Evolutionary conservation across 2,888 invertebrate species (phyloP), one percentile per base, ranked within the genome.

Genomic region (Julus scandinavius): DNA sequence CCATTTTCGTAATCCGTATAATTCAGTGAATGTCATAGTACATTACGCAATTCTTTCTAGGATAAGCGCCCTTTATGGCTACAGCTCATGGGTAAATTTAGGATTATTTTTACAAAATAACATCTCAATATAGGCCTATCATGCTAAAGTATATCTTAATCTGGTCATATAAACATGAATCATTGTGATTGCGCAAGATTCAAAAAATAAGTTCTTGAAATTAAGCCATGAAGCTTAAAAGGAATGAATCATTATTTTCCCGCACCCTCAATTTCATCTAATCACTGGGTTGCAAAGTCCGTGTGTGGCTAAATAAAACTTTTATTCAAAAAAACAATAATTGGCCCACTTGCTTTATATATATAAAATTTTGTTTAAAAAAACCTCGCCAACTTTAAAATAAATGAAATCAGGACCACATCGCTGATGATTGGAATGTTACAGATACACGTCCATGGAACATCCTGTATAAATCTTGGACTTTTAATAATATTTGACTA

Each of bases 191-290:
- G 72, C 72, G n/a, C 72, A 29, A 72, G 72, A 29, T 13, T 72
- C 29, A n/a, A 29, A 72, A 63, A 72, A 63, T 72, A 72, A 72
- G 72, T 29, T 29, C 72, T 72, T 72, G 72, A 72, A 72, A 72
- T 72, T 72, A 29, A 72, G 72, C 72, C 72, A 29, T 72, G 72
- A 72, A 72, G 72, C 72, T 72, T 72, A 72, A 72, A 63, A 72
- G 72, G 63, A 7, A 72, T 72, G 72, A 72, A 29, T 72, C 72
- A 72, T 29, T 72, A 72, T 72, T 72, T 72, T 72, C 72, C 72
- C 72, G 72, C 72, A 72, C 72, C 72, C 72, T 72, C 11, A 54
- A 54, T 17, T 54, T 29, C n/a, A 72, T 72, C 29, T 72, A 72
- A 72, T 72, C 72, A 72, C 29, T 72, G 63, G 17, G n/a, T 63